Base-by-base conservation (phyloP, 1,140 invertebrate genomes). In the Dinothrombium tinctorium region DNA sequence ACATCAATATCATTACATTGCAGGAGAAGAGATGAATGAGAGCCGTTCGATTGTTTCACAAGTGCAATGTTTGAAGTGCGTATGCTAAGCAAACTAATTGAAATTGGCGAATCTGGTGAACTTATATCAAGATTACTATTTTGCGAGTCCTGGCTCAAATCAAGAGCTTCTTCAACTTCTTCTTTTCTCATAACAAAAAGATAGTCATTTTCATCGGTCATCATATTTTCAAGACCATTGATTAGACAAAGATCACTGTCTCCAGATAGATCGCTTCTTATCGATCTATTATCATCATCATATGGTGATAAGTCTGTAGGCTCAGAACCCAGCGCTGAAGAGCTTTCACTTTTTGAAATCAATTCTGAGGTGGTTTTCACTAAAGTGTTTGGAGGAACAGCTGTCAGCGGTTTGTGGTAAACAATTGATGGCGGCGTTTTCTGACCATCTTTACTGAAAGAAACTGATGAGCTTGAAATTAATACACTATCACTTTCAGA, bases 271-370 rank as follows among this genome's bases (percentile, higher is more conserved):
- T 41, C 40, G 25, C 40, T 41, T 24, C 32, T 32, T 24, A 41
- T 41, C 2, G 40, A 41, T 23, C 40, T 2, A 23, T 33, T 26
- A 33, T 41, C 40, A n/a, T 41, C 40, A 33, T 41, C 40, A 14
- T 24, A 25, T 7, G 31, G 32, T 11, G 40, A 35, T 15, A 23
- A 19, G 23, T 38, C 24, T 15, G 7, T 25, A n/a, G 26, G 23
- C 3, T 17, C 37, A 38, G 24, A 25, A 38, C n/a, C 3, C 17
- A 25, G 23, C 26, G 22, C 6, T 26, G 20, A 3, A 25, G 20
- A 8, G 8, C 4, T 7, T 12, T n/a, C 12, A 15, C 1, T 14
- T 6, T 33, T 29, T 9, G n/a, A 41, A 4, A n/a, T 23, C 23
- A 14, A 21, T 9, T 14, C 11, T 12, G n/a, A 12, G 4, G 17